Base-by-base conservation (phyloP, 2,888 invertebrate genomes). In the Stictocephala bisonia region DNA sequence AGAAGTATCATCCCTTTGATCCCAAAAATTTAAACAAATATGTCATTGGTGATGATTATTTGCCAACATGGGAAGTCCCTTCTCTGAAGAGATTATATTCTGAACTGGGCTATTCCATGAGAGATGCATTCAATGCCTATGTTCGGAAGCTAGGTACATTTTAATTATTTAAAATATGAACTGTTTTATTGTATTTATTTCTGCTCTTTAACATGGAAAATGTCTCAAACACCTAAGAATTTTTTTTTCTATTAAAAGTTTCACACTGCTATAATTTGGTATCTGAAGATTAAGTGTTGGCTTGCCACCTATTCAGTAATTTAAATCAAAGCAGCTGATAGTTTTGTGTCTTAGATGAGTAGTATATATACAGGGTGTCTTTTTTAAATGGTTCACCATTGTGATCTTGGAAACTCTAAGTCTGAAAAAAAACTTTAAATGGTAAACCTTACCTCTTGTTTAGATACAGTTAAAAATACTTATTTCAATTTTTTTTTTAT, bases 1-100 rank as follows among this genome's bases (percentile, higher is more conserved):
- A 89, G 1, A 90, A 93, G 79, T 99, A 98, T 84, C 88, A 96
- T 83, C 98, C 98, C 0, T 96, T 99, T 80, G 92, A 98, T 84
- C 85, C 91, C 0, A 84, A 87, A 1, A 88, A 91, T 80, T 81
- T 93, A 29, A 91, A 96, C 80, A 96, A 97, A 82, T 99, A 99
- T 82, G 95, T 99, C 0, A 93, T 99, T 0, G 94, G 93, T 0
- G 97, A 97, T 82, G 93, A 97, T 82, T 99, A 99, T 82, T 85
- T 95, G 48, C 98, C 99, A 0, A 91, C 93, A 9, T 99, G 98
- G 99, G 88, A 97, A 83, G 91, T 98, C 6, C 92, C 94, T 0
- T 91, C 91, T 0, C 83, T 95, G 44, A 87, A 88, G 18, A 88
- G 90, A 77, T 90, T 90, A 74, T 93, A 93, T 81, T 88, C 87